phyloP scores from a whole-genome alignment of 2,113 vertebrate species.

The Myotis lucifugus region DNA sequence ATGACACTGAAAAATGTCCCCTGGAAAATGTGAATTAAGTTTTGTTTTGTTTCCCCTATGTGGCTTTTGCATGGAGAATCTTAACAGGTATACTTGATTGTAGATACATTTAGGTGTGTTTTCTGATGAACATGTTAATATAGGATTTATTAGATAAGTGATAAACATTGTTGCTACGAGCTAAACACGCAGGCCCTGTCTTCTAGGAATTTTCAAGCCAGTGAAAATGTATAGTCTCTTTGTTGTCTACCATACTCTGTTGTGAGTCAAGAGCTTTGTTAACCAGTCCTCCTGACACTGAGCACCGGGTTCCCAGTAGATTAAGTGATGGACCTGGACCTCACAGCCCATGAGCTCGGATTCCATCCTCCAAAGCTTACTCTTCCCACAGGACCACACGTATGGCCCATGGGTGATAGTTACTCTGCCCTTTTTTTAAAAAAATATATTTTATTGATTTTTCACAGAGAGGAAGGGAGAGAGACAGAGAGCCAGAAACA shows the following conservation, averaged over 20 bases:
- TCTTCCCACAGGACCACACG: slow-evolving; percentile 46
- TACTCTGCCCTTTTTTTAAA: background rate
- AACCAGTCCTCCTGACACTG: background rate
- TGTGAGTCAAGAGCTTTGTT: background rate
- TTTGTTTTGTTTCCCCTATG: background rate
- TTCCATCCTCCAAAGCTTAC: background rate
- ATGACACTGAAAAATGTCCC: background rate
- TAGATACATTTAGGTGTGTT: background rate
- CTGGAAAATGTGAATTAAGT: background rate
- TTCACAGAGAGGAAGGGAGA: no score
- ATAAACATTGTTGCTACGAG: background rate
- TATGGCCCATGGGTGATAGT: background rate
- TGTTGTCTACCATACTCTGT: background rate
- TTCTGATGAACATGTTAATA: background rate
- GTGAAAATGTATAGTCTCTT: background rate
- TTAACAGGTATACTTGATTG: background rate
- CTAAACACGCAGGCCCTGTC: background rate
- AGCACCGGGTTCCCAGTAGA: background rate
- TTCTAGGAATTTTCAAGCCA: background rate
- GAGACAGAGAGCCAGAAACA: no score
- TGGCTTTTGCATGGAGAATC: background rate
- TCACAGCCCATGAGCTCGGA: background rate
- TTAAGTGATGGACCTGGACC: background rate
- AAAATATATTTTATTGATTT: no score
- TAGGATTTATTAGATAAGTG: background rate